These are phyloP conservation scores for Ephydatia muelleri DNA, from an alignment of 37 sponge, comb jelly and placozoan species.

Conservation along the genomic window DNA sequence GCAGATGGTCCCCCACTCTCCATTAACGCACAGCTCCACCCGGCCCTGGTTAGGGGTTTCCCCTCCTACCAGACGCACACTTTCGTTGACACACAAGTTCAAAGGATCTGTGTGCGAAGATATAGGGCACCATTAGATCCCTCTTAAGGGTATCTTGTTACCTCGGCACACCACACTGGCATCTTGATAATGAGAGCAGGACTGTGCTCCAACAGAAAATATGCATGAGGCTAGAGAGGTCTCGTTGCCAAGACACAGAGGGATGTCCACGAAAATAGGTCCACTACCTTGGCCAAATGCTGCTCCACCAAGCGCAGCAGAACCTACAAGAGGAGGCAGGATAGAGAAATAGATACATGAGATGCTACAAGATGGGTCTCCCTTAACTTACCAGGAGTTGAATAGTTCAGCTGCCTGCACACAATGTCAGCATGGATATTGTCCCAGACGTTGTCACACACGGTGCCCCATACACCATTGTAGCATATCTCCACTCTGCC, in stretches of 20 bases:
- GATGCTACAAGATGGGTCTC: too few species aligned
- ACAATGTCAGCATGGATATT: background rate
- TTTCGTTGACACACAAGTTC: background rate
- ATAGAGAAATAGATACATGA: too few species aligned
- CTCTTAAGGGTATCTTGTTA: background rate
- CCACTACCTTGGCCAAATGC: slow-evolving; percentile 47
- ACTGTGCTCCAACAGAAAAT: background rate
- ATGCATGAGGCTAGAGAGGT: background rate
- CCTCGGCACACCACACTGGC: background rate
- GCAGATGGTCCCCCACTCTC: background rate
- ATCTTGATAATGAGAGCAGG: background rate
- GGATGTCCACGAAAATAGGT: slow-evolving; percentile 31
- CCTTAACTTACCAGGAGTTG: background rate
- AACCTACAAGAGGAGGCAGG: background rate
- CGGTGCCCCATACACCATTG: slow-evolving; percentile 1
- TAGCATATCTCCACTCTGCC: slow-evolving; percentile 7
- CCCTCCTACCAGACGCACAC: background rate
- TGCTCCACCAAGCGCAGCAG: background rate
- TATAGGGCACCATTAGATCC: background rate
- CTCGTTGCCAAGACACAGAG: slow-evolving; percentile 44
- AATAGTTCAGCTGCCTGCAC: slow-evolving; percentile 4
- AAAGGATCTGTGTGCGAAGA: too few species aligned
- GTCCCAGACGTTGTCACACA: background rate
- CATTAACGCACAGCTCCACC: background rate
- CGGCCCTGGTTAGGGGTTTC: background rate